A percentile compares a stretch with the other conserved stretches of the same genome.
phyloP scores from a whole-genome alignment of 2,888 invertebrate genomes.

The Cyrtodaria siliqua region DNA sequence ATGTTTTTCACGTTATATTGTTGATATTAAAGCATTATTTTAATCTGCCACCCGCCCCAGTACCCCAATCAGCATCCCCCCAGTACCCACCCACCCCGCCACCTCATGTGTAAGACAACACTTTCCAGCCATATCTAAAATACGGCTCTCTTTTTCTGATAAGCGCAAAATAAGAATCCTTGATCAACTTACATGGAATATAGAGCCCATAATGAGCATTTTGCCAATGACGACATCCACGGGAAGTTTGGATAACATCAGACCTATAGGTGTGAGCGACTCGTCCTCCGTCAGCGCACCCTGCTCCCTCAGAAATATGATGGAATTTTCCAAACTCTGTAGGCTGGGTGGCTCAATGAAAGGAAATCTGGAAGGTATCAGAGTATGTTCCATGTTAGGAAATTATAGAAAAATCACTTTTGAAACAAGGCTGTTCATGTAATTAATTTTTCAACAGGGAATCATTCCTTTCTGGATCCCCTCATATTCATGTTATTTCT shows the following conservation, averaged over 20 bases:
- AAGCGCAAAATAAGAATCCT: not conserved
- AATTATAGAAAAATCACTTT: no score
- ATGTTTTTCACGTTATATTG: no score
- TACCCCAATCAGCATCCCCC: no score
- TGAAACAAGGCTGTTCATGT: no score
- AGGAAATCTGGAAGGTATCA: constrained; percentile 91
- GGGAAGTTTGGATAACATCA: constrained; percentile 94
- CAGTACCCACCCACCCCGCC: no score
- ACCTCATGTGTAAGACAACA: no score
- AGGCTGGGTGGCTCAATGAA: constrained; percentile 97
- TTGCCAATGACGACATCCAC: constrained; percentile 98
- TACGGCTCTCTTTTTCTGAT: no score
- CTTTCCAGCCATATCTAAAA: no score
- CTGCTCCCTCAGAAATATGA: constrained; percentile 95
- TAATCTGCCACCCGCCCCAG: no score
- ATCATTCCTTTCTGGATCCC: not conserved
- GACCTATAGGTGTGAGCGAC: constrained; percentile 92
- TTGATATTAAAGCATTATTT: no score
- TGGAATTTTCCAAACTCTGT: constrained; percentile 94
- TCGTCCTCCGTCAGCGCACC: constrained; percentile 91
- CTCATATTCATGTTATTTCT: not conserved
- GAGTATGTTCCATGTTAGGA: no score
- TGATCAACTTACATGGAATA: constrained; percentile 89
- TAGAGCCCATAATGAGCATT: constrained; percentile 96
- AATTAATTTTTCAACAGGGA: no score